phyloP scores from a whole-genome alignment of 2,113 vertebrate species.

The Mus spicilegus region DNA sequence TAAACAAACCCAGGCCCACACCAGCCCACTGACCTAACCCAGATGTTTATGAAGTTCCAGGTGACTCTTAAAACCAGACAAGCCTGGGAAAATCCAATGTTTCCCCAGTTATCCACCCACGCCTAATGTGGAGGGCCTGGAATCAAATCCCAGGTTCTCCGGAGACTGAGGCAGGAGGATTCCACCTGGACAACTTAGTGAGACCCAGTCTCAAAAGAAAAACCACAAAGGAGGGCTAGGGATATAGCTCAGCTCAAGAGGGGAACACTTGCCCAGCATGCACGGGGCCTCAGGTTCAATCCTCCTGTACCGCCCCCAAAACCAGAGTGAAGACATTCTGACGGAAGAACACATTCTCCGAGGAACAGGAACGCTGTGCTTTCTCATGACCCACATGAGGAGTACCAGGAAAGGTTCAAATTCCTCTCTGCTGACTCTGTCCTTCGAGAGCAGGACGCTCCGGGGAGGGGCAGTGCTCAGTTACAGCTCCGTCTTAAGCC shows the following conservation, averaged over 20 bases:
- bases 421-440: conserved; percentile 31
- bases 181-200: not conserved
- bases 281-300: not conserved
- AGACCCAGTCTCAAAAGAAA: not conserved
- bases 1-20: not conserved
- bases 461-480: not conserved
- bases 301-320: not conserved
- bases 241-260: not conserved
- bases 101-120: not conserved
- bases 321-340: not conserved
- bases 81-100: conserved; percentile 15
- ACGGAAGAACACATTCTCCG: not conserved
- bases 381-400: conserved; percentile 39
- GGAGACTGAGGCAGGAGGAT: not conserved
- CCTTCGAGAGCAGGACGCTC: conserved; percentile 27
- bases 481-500: conserved; percentile 93
- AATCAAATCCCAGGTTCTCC: not conserved
- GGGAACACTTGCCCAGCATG: not conserved
- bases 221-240: not conserved
- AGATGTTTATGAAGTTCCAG: conserved; percentile 41
- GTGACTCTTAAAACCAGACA: conserved; percentile 21
- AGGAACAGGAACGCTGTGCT: not conserved
- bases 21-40: not conserved
- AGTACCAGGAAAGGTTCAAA: conserved; percentile 55
- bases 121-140: not conserved